These are phyloP conservation scores for Pangasianodon gigas DNA, from an alignment of 2,113 vertebrate species.

Conservation along the genomic window DNA sequence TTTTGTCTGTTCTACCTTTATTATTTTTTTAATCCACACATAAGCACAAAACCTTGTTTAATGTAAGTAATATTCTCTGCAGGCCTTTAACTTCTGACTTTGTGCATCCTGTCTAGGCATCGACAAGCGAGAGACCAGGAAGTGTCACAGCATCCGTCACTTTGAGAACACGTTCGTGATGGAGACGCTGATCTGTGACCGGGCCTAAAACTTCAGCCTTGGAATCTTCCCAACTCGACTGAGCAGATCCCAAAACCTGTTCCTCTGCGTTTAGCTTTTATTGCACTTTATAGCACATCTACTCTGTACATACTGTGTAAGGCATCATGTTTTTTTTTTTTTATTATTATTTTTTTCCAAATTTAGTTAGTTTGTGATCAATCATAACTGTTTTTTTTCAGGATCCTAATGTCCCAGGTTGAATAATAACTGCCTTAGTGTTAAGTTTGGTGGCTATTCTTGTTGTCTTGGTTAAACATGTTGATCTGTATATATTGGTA, in stretches of 20 bases:
- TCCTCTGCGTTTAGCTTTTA: conserved; percentile 62
- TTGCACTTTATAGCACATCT: conserved; percentile 74
- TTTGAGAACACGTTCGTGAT: conserved; percentile 95
- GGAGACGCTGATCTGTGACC: conserved; percentile 87
- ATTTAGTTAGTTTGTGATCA: not conserved
- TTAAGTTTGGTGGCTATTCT: conserved; percentile 3
- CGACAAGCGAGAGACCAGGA: conserved; percentile 78
- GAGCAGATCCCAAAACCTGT: conserved; percentile 67
- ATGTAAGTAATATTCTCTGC: not conserved
- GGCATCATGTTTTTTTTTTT: conserved; percentile 1
- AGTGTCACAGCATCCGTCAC: conserved; percentile 87
- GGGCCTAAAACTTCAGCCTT: conserved; percentile 65
- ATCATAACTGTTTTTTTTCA: not conserved
- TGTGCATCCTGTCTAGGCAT: conserved; percentile 73
- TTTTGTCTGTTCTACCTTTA: not conserved
- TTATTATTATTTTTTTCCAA: not conserved
- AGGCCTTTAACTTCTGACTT: not conserved
- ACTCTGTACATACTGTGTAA: conserved; percentile 49
- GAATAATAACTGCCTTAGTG: conserved; percentile 15
- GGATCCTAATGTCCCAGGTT: not conserved
- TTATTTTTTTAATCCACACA: not conserved
- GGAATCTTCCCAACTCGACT: conserved; percentile 54
- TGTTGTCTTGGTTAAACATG: conserved; percentile 20
- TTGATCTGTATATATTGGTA: conserved; percentile 44
- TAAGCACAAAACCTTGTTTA: not conserved